Evolutionary conservation across 2,113 vertebrate genomes (phyloP).

Genomic region (Ptilonorhynchus violaceus): DNA sequence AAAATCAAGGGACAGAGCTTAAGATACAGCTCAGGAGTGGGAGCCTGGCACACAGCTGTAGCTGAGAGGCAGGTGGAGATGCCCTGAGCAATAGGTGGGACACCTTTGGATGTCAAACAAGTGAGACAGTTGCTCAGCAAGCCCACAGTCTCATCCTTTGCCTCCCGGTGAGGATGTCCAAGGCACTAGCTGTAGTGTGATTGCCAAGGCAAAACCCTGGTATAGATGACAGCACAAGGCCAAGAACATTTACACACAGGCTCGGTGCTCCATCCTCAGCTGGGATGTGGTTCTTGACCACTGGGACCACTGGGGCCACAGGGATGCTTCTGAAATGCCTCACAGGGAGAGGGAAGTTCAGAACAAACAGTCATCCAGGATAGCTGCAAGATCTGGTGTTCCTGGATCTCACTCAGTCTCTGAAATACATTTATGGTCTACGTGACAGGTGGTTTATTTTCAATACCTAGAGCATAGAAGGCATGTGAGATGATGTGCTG

Average conservation of each 20-base stretch:
- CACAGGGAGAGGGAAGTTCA: neutral
- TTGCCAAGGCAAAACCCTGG: neutral
- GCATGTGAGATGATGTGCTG: constrained; percentile 55
- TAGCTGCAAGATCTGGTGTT: neutral
- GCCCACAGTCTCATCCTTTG: neutral
- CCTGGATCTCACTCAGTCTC: constrained; percentile 7
- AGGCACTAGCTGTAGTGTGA: neutral
- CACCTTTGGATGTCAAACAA: neutral
- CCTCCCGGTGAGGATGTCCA: neutral
- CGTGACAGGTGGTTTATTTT: constrained; percentile 47
- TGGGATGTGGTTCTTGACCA: neutral
- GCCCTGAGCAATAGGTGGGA: neutral
- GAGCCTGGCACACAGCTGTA: neutral
- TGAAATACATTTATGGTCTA: neutral
- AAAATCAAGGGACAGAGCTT: neutral
- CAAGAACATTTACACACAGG: neutral
- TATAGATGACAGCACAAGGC: neutral
- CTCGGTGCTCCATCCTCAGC: neutral
- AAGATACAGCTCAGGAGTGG: neutral
- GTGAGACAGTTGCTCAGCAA: neutral
- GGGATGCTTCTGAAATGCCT: neutral
- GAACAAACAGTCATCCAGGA: neutral
- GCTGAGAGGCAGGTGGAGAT: neutral
- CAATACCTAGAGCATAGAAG: constrained; percentile 19
- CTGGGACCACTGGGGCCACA: neutral